Conservation (phyloP, 2,113 vertebrate species). For the Nerophis ophidion region DNA sequence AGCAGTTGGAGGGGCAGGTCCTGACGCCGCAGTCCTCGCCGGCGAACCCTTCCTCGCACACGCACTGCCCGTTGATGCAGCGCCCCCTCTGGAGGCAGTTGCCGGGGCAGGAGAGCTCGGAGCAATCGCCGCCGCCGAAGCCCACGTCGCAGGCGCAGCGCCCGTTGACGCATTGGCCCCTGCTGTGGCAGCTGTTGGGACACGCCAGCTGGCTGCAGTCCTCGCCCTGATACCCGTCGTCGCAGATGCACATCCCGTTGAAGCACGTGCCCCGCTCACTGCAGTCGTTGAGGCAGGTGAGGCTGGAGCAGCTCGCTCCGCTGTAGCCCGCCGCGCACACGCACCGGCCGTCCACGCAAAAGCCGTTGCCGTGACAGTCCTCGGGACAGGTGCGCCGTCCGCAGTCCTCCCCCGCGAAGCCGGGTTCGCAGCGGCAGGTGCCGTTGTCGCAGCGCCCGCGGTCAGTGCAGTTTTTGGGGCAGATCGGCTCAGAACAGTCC, state of each 20-base stretch:
- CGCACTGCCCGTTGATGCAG: constrained; percentile 80
- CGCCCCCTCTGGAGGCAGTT: constrained; percentile 77
- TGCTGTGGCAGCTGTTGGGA: constrained; percentile 74
- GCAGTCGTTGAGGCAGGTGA: constrained; percentile 80
- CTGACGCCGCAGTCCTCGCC: constrained; percentile 78
- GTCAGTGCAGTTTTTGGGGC: constrained; percentile 78
- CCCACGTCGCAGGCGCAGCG: constrained; percentile 77
- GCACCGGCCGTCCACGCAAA: constrained; percentile 76
- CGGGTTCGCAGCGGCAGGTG: constrained; percentile 78
- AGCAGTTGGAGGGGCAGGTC: constrained; percentile 78
- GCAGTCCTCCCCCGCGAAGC: constrained; percentile 78
- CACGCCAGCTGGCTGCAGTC: constrained; percentile 82
- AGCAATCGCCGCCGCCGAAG: constrained; percentile 80
- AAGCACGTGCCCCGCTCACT: constrained; percentile 71
- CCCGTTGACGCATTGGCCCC: constrained; percentile 80
- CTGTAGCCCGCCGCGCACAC: constrained; percentile 77
- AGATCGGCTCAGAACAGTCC: constrained; percentile 79
- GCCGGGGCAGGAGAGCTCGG: constrained; percentile 74
- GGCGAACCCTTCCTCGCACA: constrained; percentile 78
- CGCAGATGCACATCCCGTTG: constrained; percentile 77
- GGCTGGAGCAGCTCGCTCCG: constrained; percentile 76
- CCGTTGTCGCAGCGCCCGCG: constrained; percentile 76
- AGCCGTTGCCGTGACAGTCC: constrained; percentile 72
- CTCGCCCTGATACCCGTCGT: constrained; percentile 72
- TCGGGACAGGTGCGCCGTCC: constrained; percentile 68